Conservation (phyloP, 2,797 vertebrate species). For the Allobates femoralis region DNA sequence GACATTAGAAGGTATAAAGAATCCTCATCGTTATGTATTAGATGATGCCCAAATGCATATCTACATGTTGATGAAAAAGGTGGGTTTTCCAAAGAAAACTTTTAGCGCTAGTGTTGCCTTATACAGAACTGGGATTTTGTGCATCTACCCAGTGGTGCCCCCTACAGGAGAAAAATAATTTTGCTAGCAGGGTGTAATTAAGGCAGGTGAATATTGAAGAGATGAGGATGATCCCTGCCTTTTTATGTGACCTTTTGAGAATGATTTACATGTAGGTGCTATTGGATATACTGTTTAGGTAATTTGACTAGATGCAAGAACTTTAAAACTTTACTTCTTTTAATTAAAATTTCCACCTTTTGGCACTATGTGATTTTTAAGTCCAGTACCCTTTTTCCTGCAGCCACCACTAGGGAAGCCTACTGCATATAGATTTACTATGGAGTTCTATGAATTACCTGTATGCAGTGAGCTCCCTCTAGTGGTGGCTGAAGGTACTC, state of each 20-base stretch:
- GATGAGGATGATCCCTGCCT: background rate
- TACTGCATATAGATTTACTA: background rate
- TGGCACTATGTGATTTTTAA: background rate
- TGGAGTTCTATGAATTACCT: background rate
- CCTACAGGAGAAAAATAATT: slow-evolving; percentile 7
- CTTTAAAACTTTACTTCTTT: background rate
- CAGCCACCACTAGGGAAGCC: background rate
- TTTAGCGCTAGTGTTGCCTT: background rate
- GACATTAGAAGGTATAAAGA: slow-evolving; percentile 84
- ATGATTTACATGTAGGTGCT: background rate
- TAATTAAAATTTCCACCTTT: background rate
- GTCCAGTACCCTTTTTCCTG: background rate
- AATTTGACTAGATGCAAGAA: background rate
- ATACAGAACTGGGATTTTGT: background rate
- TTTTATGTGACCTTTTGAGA: background rate
- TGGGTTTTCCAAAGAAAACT: slow-evolving; percentile 66
- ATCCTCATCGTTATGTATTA: slow-evolving; percentile 87
- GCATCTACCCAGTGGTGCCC: background rate
- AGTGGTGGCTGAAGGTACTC: background rate
- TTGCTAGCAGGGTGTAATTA: background rate
- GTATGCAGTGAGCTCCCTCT: background rate
- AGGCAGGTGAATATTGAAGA: background rate
- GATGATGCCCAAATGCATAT: slow-evolving; percentile 93
- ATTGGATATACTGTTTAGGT: background rate
- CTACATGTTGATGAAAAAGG: slow-evolving; percentile 98